phyloP scores from a whole-genome alignment of 2,113 vertebrate species.

The Macroglossus sobrinus region DNA sequence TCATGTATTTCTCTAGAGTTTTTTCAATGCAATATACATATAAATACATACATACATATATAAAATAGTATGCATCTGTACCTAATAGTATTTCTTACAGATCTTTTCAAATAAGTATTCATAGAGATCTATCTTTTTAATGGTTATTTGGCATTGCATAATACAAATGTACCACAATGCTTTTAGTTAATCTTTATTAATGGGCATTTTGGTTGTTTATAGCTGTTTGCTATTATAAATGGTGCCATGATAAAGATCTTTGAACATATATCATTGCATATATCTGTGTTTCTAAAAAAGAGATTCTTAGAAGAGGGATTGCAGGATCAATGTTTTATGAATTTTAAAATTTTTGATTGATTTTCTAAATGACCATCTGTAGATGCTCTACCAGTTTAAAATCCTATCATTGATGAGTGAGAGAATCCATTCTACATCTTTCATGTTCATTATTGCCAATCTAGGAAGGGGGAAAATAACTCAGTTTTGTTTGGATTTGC shows the following conservation, averaged over 20 bases:
- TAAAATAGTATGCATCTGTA: background rate
- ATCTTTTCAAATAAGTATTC: slow-evolving; percentile 24
- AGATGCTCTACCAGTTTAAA: background rate
- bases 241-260: slow-evolving; percentile 20
- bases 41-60: background rate
- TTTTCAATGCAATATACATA: background rate
- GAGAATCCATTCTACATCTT: background rate
- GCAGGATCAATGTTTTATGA: slow-evolving; percentile 43
- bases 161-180: slow-evolving; percentile 22
- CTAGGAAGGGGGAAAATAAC: background rate
- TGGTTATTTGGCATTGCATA: background rate
- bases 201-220: slow-evolving; percentile 36
- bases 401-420: background rate
- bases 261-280: slow-evolving; percentile 31
- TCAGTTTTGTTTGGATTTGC: background rate
- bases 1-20: background rate
- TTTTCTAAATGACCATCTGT: background rate
- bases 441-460: background rate
- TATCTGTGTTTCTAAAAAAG: slow-evolving; percentile 30
- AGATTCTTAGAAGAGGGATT: slow-evolving; percentile 24
- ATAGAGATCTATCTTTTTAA: slow-evolving; percentile 7
- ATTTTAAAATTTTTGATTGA: slow-evolving; percentile 46
- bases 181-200: slow-evolving; percentile 56
- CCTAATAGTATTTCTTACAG: background rate
- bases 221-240: slow-evolving; percentile 33